These are phyloP conservation scores for Encarsia formosa DNA, from an alignment of 2,888 invertebrate species.

Conservation along the genomic window DNA sequence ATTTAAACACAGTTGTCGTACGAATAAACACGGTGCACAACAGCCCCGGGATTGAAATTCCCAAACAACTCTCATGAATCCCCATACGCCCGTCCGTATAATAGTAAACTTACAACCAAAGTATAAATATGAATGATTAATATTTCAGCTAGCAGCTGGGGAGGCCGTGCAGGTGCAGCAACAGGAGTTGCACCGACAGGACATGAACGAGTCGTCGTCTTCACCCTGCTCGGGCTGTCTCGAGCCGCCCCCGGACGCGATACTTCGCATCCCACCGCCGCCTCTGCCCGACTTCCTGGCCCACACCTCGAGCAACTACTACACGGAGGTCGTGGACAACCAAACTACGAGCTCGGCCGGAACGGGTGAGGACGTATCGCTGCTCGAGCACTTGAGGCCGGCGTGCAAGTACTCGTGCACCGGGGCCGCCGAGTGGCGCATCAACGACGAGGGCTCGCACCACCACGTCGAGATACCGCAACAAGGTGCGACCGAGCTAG, in stretches of 20 bases:
- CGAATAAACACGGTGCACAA: not conserved
- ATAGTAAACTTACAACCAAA: not conserved
- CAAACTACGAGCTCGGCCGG: not conserved
- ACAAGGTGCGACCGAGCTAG: constrained; percentile 57
- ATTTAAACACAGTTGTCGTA: no score
- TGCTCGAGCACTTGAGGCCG: constrained; percentile 41
- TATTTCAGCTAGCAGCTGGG: no score
- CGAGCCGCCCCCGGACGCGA: constrained; percentile 79
- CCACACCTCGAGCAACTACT: constrained; percentile 45
- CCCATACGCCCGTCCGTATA: not conserved
- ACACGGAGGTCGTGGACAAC: constrained; percentile 34
- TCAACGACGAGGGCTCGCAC: constrained; percentile 43
- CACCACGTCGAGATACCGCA: constrained; percentile 78
- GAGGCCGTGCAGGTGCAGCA: no score
- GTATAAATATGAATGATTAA: no score
- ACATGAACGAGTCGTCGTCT: constrained; percentile 39
- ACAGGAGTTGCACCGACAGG: no score
- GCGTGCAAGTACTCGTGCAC: constrained; percentile 49
- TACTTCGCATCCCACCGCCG: constrained; percentile 80
- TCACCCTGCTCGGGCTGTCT: constrained; percentile 53
- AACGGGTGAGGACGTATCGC: constrained; percentile 1
- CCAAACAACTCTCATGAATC: no score
- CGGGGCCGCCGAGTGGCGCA: constrained; percentile 52
- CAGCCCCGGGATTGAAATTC: not conserved
- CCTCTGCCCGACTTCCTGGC: constrained; percentile 75